Evolutionary conservation across 2,888 invertebrate genomes (phyloP).

Genomic region (Podabrus alpinus): DNA sequence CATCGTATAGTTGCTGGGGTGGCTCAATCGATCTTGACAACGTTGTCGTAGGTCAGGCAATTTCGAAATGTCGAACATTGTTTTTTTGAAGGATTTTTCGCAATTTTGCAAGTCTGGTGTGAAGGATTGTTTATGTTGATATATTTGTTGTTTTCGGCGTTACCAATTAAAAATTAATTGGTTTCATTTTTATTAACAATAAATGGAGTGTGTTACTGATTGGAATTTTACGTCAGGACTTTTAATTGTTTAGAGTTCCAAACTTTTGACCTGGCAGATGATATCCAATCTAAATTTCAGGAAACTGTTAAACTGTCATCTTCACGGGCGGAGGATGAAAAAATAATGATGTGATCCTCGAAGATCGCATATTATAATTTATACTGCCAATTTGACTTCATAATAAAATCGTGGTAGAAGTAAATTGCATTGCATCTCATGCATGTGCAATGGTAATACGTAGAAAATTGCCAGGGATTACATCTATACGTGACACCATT

Average conservation of each 20-base stretch:
- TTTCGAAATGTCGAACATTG: not conserved
- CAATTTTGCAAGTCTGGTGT: not conserved
- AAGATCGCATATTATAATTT: not conserved
- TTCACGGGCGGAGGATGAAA: too few species aligned
- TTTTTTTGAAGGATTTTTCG: not conserved
- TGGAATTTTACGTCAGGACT: not conserved
- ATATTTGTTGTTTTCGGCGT: not conserved
- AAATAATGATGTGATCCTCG: not conserved
- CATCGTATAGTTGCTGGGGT: slow-evolving; percentile 13
- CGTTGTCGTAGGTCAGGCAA: slow-evolving; percentile 13
- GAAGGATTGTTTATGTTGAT: not conserved
- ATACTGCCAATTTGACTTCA: not conserved
- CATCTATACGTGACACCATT: not conserved
- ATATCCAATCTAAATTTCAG: too few species aligned
- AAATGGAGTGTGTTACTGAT: not conserved
- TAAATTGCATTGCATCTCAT: not conserved
- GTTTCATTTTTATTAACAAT: not conserved
- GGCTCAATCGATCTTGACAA: slow-evolving; percentile 5
- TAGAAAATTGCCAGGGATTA: not conserved
- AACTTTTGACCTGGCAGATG: too few species aligned
- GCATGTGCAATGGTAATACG: not conserved
- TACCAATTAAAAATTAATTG: not conserved
- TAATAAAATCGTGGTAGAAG: not conserved
- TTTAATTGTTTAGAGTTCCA: not conserved
- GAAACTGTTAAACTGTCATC: too few species aligned